These are phyloP conservation scores for Diceros bicornis DNA, from an alignment of 2,797 vertebrate genomes.

Conservation along the genomic window DNA sequence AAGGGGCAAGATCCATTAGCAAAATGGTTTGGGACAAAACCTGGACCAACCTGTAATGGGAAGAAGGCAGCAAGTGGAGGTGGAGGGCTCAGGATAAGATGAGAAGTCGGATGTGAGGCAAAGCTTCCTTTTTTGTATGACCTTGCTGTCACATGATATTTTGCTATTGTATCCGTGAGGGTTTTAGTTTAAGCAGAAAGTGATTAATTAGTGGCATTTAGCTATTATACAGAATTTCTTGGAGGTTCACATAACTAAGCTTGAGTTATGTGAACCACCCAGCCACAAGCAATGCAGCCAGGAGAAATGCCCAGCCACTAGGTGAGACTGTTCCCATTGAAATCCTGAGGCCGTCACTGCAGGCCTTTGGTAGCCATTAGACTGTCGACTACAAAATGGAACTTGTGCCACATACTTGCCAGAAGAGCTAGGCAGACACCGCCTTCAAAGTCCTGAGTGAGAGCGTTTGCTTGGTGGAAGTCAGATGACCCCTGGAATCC, in stretches of 20 bases:
- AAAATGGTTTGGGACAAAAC: neutral
- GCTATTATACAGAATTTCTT: neutral
- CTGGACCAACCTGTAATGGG: neutral
- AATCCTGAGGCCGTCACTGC: neutral
- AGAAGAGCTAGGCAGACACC: neutral
- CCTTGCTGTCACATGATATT: neutral
- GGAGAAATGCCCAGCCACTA: fast-evolving
- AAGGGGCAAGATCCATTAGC: too few relatives aligned
- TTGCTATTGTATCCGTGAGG: neutral
- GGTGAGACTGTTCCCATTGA: fast-evolving
- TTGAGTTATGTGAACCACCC: neutral
- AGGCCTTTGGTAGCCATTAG: neutral
- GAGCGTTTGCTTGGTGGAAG: neutral
- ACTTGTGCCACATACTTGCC: neutral
- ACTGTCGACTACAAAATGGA: neutral
- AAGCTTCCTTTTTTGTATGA: neutral
- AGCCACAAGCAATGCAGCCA: neutral
- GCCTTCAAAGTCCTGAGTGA: neutral
- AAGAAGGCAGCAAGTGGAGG: too few relatives aligned
- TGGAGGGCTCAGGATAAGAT: neutral
- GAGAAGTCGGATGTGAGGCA: neutral
- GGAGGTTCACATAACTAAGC: neutral
- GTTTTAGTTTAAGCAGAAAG: neutral
- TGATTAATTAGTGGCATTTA: neutral
- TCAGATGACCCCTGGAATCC: neutral